phyloP scores from a whole-genome alignment of 2,888 invertebrate genomes.

The Eristalinus sepulchralis region DNA sequence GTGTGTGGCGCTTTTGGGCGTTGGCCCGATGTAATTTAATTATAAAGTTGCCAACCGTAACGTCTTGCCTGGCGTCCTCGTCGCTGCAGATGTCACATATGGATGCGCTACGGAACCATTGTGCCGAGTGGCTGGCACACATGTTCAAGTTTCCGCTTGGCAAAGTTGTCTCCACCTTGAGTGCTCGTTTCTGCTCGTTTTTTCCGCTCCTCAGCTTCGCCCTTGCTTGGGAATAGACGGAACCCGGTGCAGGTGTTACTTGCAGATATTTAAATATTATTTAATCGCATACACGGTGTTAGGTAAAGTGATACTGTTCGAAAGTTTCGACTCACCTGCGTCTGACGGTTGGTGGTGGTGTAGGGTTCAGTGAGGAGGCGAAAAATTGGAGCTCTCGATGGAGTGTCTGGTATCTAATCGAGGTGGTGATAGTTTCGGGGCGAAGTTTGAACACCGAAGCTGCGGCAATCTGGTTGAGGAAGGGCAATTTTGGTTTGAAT shows the following conservation, averaged over 20 bases:
- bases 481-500: constrained; percentile 34
- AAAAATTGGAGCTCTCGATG: not conserved
- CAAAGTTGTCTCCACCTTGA: not conserved
- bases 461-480: not conserved
- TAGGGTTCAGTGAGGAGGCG: constrained; percentile 7
- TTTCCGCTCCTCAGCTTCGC: not conserved
- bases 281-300: constrained; percentile 44
- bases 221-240: not conserved
- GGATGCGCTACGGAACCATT: not conserved
- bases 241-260: constrained; percentile 29
- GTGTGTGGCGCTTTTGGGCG: constrained; percentile 33
- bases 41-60: constrained; percentile 43
- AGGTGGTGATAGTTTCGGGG: not conserved
- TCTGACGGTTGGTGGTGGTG: not conserved
- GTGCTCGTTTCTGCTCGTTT: not conserved
- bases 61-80: not conserved
- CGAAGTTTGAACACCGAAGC: not conserved
- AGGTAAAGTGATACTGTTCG: constrained; percentile 17
- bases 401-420: not conserved
- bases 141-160: not conserved
- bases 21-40: constrained; percentile 61
- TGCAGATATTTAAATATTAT: constrained; percentile 57
- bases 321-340: constrained; percentile 42
- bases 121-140: not conserved
- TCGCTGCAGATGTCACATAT: constrained; percentile 1